Percentiles rank a stretch among this genome's conserved stretches.
Conservation (phyloP, 2,888 invertebrate species). For the Euphydryas editha region DNA sequence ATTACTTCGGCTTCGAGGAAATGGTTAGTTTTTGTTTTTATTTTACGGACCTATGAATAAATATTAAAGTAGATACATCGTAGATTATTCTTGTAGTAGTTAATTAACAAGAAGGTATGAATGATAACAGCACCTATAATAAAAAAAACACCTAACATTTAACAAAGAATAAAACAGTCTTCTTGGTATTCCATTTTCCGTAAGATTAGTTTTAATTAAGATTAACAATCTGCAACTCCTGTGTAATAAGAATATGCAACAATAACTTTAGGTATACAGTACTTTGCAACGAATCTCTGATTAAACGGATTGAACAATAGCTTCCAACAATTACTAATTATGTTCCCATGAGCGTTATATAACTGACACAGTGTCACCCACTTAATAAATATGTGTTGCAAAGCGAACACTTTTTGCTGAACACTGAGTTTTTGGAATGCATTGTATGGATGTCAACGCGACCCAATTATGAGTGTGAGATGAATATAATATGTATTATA, state of each 20-base stretch:
- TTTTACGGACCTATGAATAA: neutral
- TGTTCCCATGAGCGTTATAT: slow-evolving; percentile 47
- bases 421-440: slow-evolving; percentile 30
- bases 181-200: too few species aligned
- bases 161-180: too few species aligned
- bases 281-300: slow-evolving; percentile 17
- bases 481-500: slow-evolving; percentile 28
- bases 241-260: neutral
- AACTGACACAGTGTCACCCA: slow-evolving; percentile 42
- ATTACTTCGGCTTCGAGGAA: slow-evolving; percentile 84
- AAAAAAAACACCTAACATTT: too few species aligned
- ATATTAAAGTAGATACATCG: too few species aligned
- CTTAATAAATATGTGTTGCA: slow-evolving; percentile 37
- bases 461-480: slow-evolving; percentile 34
- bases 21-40: slow-evolving; percentile 65
- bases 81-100: too few species aligned
- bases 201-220: too few species aligned
- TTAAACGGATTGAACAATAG: slow-evolving; percentile 36
- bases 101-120: too few species aligned
- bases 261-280: slow-evolving; percentile 14
- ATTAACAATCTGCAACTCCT: too few species aligned
- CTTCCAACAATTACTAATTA: slow-evolving; percentile 30
- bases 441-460: slow-evolving; percentile 32
- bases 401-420: slow-evolving; percentile 32
- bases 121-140: too few species aligned